These are phyloP conservation scores for Poecilia wingei DNA, from an alignment of 2,797 vertebrate genomes.

Conservation along the genomic window DNA sequence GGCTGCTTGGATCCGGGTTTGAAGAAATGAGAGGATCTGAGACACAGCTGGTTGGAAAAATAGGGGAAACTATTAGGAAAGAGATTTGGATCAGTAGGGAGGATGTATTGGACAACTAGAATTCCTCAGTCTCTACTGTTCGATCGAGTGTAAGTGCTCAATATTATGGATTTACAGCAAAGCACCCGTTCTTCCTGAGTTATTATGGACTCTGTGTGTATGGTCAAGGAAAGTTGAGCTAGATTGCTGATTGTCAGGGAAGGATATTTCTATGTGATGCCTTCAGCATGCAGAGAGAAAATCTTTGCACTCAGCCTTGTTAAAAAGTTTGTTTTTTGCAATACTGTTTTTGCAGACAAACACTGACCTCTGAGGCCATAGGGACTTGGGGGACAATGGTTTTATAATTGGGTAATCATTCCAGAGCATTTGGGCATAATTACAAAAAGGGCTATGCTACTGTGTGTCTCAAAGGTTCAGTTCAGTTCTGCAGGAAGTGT, in stretches of 20 bases:
- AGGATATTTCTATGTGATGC: not conserved
- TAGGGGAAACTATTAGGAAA: constrained; percentile 50
- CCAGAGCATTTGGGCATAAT: constrained; percentile 23
- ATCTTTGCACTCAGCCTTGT: not conserved
- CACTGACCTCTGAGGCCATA: constrained; percentile 34
- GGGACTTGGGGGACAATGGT: constrained; percentile 10
- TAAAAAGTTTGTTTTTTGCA: constrained; percentile 39
- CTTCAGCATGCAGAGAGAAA: constrained; percentile 6
- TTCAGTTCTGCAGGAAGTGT: not conserved
- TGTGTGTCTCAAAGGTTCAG: constrained; percentile 2
- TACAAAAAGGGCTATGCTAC: constrained; percentile 34
- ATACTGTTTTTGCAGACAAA: constrained; percentile 25
- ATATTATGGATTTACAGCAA: constrained; percentile 52
- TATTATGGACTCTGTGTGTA: constrained; percentile 14
- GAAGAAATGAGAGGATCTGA: constrained; percentile 54
- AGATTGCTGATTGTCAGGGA: constrained; percentile 8
- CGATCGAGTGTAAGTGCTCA: constrained; percentile 29
- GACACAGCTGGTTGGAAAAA: constrained; percentile 66
- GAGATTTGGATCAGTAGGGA: constrained; percentile 38
- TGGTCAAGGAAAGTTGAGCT: not conserved
- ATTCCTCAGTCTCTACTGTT: constrained; percentile 37
- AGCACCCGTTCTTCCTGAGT: constrained; percentile 27
- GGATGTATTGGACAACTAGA: constrained; percentile 40
- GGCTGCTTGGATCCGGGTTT: constrained; percentile 40
- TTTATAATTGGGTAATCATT: constrained; percentile 47